Evolutionary conservation across 2,113 vertebrate species (phyloP), one percentile per base, ranked within the genome.

Genomic region (Megaptera novaeangliae): DNA sequence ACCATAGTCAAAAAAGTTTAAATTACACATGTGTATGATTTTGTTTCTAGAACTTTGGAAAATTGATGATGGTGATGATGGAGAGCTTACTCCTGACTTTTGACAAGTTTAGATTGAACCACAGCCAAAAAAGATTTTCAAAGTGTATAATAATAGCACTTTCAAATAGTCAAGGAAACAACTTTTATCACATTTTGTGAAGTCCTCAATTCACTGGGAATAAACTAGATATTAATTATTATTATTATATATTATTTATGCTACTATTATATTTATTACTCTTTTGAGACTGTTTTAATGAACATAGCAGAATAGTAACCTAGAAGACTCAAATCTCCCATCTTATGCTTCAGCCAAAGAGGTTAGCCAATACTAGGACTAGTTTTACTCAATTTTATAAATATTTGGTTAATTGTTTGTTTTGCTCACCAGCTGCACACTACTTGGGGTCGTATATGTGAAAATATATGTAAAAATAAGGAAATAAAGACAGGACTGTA

Each of bases 1-100:
- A 92, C 36, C 69, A 91, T 71, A 55, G 49, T 93, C 31, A 95
- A 89, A 93, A 96, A 91, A 15, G 31, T 84, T 96, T 91, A 93
- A 34, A 69, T 94, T 97, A 86, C 82, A 63, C 1, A 11, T 49
- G 14, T 39, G 6, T 97, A 46, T 71, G 96, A 84, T 86, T 86
- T 97, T 93, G 63, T 93, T 96, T 88, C 72, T 94, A 69, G 46
- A 96, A 69, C 55, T 64, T 97, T 29, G 85, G 44, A 81, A 91
- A 94, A 97, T 20, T 34, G 91, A 96, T 72, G 90, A 94, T 61
- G n/a, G 75, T 96, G 85, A 36, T 15, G 88, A 49, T 88, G 94
- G 90, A 96, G 87, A 69, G 34, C 89, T 96, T 95, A 86, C 20
- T 80, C 75, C 71, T 91, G 91, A 91, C 88, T 94, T 94, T 59